A percentile compares a stretch with the other conserved stretches of the same genome.
Conservation (phyloP, 2,113 vertebrate genomes). For the Monarcha castaneiventris region DNA sequence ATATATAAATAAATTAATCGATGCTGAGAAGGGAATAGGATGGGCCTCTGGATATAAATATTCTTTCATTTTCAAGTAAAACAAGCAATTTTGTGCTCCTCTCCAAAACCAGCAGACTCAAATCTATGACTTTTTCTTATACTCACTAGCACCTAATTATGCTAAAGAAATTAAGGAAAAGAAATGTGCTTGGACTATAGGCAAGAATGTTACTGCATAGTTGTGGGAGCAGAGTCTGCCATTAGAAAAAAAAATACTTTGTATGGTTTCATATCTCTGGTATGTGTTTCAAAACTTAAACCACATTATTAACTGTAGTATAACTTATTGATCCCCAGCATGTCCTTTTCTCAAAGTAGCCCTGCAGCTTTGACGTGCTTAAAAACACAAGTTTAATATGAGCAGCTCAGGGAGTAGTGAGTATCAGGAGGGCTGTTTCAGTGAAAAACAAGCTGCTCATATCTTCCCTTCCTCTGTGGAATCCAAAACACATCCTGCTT, state of each 20-base stretch:
- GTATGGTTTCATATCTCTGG: not conserved
- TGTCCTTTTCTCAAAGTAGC: not conserved
- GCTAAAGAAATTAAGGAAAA: not conserved
- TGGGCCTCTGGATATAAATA: not conserved
- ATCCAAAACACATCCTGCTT: not conserved
- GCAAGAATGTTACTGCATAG: not conserved
- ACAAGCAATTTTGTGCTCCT: not conserved
- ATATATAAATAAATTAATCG: not conserved
- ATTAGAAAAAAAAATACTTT: not conserved
- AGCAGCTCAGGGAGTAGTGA: not conserved
- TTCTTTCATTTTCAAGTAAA: not conserved
- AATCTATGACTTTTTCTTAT: not conserved
- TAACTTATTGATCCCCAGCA: not conserved
- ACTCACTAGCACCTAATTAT: not conserved
- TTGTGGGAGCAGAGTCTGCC: not conserved
- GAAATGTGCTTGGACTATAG: not conserved
- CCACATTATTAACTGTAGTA: not conserved
- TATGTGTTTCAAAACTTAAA: not conserved
- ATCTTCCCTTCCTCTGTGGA: not conserved
- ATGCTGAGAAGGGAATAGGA: not conserved
- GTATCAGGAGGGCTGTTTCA: not conserved
- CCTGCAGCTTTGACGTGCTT: not conserved
- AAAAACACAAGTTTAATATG: not conserved
- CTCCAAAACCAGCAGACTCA: not conserved
- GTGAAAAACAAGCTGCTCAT: not conserved